These are phyloP conservation scores for Helicoverpa zea DNA, from an alignment of 1,140 invertebrate genomes.

Conservation along the genomic window DNA sequence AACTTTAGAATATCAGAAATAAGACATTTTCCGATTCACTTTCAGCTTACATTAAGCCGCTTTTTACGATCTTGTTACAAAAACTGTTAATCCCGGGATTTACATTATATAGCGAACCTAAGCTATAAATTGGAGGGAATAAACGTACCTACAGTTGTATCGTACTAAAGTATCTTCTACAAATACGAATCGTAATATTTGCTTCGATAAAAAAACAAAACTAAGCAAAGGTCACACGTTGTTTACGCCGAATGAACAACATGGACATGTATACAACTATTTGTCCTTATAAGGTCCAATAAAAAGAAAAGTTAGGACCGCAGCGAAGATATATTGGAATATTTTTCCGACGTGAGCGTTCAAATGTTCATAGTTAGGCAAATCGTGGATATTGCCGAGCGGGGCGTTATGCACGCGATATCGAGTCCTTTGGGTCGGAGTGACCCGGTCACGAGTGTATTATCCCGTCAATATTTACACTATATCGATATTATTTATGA, in stretches of 20 bases:
- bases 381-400: background rate
- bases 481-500: background rate
- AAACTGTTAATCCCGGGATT: background rate
- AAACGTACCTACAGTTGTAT: background rate
- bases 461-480: background rate
- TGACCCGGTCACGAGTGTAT: background rate
- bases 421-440: background rate
- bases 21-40: background rate
- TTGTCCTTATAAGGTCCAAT: conserved; percentile 27
- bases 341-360: conserved; percentile 7
- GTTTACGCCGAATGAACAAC: conserved; percentile 1
- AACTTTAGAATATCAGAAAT: background rate
- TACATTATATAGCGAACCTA: conserved; percentile 4
- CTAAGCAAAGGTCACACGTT: conserved; percentile 1
- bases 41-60: background rate
- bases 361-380: conserved; percentile 15
- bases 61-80: background rate
- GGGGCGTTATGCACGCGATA: conserved; percentile 1
- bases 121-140: conserved; percentile 14
- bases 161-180: background rate
- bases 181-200: conserved; percentile 18
- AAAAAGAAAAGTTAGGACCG: background rate
- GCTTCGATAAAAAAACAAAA: background rate
- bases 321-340: conserved; percentile 32
- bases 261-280: conserved; percentile 4